These are phyloP conservation scores for Oryzias dopingdopingensis DNA, from an alignment of 2,797 vertebrate genomes.

Conservation along the genomic window DNA sequence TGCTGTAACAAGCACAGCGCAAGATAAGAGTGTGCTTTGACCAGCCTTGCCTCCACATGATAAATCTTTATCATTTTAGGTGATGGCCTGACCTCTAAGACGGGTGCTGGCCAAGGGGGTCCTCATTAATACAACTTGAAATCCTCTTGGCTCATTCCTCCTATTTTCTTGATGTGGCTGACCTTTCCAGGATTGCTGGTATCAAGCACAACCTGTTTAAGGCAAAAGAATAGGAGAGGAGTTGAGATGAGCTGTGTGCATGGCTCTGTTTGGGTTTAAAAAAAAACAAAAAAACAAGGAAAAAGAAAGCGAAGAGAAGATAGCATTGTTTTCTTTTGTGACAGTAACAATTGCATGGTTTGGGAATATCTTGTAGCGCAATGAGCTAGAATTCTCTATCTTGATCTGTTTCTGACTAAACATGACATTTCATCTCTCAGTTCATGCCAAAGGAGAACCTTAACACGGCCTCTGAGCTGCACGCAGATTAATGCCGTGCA, in stretches of 20 bases:
- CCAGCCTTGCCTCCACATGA: constrained; percentile 74
- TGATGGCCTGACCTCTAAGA: constrained; percentile 83
- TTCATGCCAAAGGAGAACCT: constrained; percentile 4
- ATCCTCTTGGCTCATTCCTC: constrained; percentile 77
- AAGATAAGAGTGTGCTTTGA: constrained; percentile 80
- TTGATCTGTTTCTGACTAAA: constrained; percentile 1
- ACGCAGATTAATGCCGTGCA: neutral
- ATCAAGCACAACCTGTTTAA: constrained; percentile 74
- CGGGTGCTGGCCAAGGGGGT: constrained; percentile 69
- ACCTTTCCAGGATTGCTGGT: constrained; percentile 79
- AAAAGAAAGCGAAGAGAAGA: constrained; percentile 9
- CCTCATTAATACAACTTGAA: constrained; percentile 86
- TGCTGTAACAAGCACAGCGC: constrained; percentile 73
- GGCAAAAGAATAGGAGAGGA: constrained; percentile 60
- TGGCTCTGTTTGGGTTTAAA: constrained; percentile 53
- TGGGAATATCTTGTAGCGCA: constrained; percentile 14
- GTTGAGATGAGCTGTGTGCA: constrained; percentile 55
- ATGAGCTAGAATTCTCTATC: constrained; percentile 16
- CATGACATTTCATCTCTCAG: neutral
- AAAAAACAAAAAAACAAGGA: constrained; percentile 15
- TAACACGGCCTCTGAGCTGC: neutral
- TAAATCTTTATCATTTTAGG: constrained; percentile 86
- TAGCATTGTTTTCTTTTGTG: constrained; percentile 19
- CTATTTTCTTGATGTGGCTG: constrained; percentile 79
- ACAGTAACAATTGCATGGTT: constrained; percentile 10